Evolutionary conservation across 2,888 invertebrate species (phyloP), one percentile per base, ranked within the genome.

Genomic region (Drosophila antonietae): DNA sequence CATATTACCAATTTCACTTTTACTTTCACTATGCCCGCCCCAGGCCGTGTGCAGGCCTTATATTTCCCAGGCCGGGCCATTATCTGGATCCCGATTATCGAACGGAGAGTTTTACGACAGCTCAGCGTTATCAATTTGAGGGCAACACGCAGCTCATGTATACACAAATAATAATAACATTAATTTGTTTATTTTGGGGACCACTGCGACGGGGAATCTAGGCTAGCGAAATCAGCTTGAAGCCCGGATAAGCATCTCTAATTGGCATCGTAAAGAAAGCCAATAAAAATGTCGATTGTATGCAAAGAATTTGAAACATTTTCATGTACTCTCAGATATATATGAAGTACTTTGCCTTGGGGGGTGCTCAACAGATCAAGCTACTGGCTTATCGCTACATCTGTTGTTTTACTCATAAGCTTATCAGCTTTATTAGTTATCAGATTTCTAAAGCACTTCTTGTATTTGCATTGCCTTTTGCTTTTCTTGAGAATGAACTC

Each of bases 91-190:
- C 12, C 37, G 57, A 68, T 75, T 69, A 74, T 70, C 68, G 57
- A 14, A 23, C 56, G 63, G 59, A 85, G 86, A 81, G 83, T 79
- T 83, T 83, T 86, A 83, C 63, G 67, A 80, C 53, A n/a, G 10
- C 77, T 73, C 57, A 41, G 46, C 52, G 51, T 56, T 77, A 77
- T 77, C 71, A 78, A 37, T 44, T 44, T 31, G 52, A 44, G 52
- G 33, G 41, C 56, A 69, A 61, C 33, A 28, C 35, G 49, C 61
- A 52, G 39, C 52, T 23, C 43, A 28, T 37, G 23, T 37, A 10
- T 55, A 53, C 41, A 49, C 46, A 37, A 59, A 61, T 41, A 49
- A 31, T 49, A 49, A 41, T 46, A 46, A 49, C 46, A 75, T 60
- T 65, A 52, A 68, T 55, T 57, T 75, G 62, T 44, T 44, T 68